Evolutionary conservation across 2,113 vertebrate species (phyloP).

Genomic region (Anseranas semipalmata): DNA sequence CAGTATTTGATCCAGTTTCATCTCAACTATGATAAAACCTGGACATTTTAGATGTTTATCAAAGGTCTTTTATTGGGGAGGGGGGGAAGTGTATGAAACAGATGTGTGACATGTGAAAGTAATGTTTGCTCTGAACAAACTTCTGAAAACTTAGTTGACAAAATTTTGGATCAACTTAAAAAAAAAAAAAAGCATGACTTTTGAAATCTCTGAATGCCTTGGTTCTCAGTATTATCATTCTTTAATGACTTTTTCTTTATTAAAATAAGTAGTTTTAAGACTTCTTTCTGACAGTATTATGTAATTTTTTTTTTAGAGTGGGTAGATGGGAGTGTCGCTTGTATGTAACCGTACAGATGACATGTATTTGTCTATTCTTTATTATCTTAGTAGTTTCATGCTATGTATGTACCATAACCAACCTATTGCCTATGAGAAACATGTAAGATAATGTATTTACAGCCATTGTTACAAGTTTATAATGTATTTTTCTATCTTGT

Average conservation of each 20-base stretch:
- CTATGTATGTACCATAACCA: slow-evolving; percentile 88
- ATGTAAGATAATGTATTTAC: slow-evolving; percentile 93
- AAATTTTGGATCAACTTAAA: slow-evolving; percentile 80
- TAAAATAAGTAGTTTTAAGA: slow-evolving; percentile 84
- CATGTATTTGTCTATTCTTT: slow-evolving; percentile 84
- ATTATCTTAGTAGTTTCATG: slow-evolving; percentile 84
- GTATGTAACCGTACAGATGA: slow-evolving; percentile 82
- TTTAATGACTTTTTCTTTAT: slow-evolving; percentile 85
- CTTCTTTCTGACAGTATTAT: slow-evolving; percentile 90
- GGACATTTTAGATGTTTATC: slow-evolving; percentile 81
- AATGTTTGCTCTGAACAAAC: slow-evolving; percentile 80
- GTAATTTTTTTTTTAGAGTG: slow-evolving; percentile 80
- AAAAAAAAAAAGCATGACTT: slow-evolving; percentile 82
- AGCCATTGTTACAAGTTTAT: slow-evolving; percentile 99
- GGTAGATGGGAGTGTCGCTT: slow-evolving; percentile 86
- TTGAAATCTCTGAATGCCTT: slow-evolving; percentile 86
- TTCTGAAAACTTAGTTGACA: slow-evolving; percentile 80
- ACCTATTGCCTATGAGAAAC: slow-evolving; percentile 91
- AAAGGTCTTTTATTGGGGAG: slow-evolving; percentile 77
- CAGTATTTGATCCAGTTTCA: slow-evolving; percentile 86
- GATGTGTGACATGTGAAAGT: slow-evolving; percentile 74
- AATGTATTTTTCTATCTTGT: slow-evolving; percentile 99
- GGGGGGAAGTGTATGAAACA: slow-evolving; percentile 69
- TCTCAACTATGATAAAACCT: slow-evolving; percentile 81
- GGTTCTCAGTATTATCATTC: slow-evolving; percentile 87